These are phyloP conservation scores for Gambusia holbrooki DNA, from an alignment of 2,113 vertebrate genomes.

Conservation along the genomic window DNA sequence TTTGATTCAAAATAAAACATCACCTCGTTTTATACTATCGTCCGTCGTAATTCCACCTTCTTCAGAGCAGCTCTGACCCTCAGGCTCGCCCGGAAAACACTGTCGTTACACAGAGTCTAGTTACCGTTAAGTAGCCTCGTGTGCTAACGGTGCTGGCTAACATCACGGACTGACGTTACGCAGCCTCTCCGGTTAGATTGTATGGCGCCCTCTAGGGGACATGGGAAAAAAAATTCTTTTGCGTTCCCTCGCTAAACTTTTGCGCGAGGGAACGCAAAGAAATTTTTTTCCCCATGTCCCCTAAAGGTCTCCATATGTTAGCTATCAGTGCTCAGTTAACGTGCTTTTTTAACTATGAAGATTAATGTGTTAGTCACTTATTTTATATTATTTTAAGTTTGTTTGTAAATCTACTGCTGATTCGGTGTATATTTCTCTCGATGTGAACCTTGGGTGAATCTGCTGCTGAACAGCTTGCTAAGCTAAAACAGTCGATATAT, in stretches of 20 bases:
- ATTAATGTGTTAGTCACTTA: fast-evolving
- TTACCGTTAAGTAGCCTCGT: conserved; percentile 30
- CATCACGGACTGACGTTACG: conserved; percentile 49
- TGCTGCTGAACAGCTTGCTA: conserved; percentile 23
- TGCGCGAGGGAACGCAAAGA: no score
- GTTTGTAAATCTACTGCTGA: background rate
- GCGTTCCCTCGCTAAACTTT: no score
- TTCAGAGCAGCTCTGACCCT: background rate
- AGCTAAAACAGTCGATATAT: conserved; percentile 24
- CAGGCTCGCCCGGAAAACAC: conserved; percentile 10
- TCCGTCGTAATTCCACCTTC: background rate
- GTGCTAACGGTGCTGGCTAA: conserved; percentile 64
- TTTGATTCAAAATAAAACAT: background rate
- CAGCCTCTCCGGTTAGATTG: background rate
- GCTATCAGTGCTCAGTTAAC: background rate
- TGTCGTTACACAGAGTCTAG: conserved; percentile 17
- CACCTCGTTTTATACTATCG: background rate
- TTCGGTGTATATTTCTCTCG: background rate
- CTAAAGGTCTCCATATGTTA: background rate
- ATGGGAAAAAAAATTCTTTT: no score
- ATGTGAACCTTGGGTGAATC: conserved; percentile 90
- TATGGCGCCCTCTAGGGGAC: no score
- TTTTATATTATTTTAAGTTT: no score
- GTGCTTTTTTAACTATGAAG: background rate
- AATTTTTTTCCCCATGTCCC: no score